Evolutionary conservation across 2,888 invertebrate species (phyloP).

Genomic region (Cetonia aurata): DNA sequence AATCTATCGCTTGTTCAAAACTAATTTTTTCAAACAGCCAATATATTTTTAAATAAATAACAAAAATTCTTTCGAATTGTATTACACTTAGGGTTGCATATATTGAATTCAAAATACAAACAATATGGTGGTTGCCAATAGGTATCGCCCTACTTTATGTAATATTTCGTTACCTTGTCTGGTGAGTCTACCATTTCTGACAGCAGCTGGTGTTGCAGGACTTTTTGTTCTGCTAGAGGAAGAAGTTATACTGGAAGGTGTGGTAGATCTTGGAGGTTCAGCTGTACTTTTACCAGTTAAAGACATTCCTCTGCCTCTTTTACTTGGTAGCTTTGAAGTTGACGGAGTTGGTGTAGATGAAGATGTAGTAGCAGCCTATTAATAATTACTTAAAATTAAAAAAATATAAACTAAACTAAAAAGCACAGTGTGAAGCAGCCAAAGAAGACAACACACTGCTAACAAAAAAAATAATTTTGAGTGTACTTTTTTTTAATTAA

Average conservation of each 20-base stretch:
- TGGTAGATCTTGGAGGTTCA: slow-evolving; percentile 72
- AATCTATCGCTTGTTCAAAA: too few relatives aligned
- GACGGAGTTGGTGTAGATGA: slow-evolving; percentile 34
- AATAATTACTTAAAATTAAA: slow-evolving; percentile 7
- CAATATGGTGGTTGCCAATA: too few relatives aligned
- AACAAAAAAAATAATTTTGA: too few relatives aligned
- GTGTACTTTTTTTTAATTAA: too few relatives aligned
- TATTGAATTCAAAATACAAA: too few relatives aligned
- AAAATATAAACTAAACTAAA: neutral
- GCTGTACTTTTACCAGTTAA: slow-evolving; percentile 63
- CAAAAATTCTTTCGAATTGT: too few relatives aligned
- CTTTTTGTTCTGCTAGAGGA: slow-evolving; percentile 75
- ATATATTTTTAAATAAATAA: too few relatives aligned
- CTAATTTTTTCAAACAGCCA: too few relatives aligned
- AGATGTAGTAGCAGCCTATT: slow-evolving; percentile 39
- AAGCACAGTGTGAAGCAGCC: too few relatives aligned
- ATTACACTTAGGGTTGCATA: too few relatives aligned
- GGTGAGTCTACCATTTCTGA: slow-evolving; percentile 65
- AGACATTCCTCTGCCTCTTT: slow-evolving; percentile 68
- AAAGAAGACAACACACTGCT: too few relatives aligned
- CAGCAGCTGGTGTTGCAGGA: slow-evolving; percentile 71
- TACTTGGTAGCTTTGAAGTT: slow-evolving; percentile 59
- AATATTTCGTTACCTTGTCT: slow-evolving; percentile 57
- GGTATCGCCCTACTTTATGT: too few relatives aligned
- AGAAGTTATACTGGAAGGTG: slow-evolving; percentile 75